A percentile compares a stretch with the other conserved stretches of the same genome.
phyloP scores from a whole-genome alignment of 2,888 invertebrate species.

The Disparrhopalites patrizii region DNA sequence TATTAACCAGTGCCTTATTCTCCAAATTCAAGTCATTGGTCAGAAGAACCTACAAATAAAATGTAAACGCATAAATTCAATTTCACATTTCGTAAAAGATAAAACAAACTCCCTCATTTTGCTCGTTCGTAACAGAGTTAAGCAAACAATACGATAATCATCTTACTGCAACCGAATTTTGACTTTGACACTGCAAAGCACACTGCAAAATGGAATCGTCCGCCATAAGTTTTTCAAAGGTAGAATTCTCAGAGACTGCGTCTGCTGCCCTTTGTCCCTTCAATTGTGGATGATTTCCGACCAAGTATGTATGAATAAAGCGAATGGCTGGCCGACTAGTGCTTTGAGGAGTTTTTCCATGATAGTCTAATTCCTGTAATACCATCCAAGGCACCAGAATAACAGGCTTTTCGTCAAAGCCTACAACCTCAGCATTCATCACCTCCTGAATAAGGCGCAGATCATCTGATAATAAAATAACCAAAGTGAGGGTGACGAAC shows the following conservation, averaged over 20 bases:
- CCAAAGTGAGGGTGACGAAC: no score
- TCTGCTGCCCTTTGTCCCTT: slow-evolving; percentile 43
- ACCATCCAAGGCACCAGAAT: slow-evolving; percentile 48
- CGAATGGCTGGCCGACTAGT: slow-evolving; percentile 17
- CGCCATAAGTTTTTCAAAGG: slow-evolving; percentile 36
- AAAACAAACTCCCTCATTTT: no score
- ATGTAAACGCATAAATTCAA: not conserved
- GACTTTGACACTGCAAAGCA: slow-evolving; percentile 33
- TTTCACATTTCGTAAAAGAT: not conserved
- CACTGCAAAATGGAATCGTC: slow-evolving; percentile 48
- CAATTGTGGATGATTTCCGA: slow-evolving; percentile 38
- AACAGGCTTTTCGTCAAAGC: no score
- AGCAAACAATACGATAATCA: no score
- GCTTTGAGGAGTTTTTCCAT: slow-evolving; percentile 3
- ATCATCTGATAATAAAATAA: no score
- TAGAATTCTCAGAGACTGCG: slow-evolving; percentile 30
- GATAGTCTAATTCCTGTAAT: slow-evolving; percentile 44
- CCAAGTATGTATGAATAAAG: slow-evolving; percentile 33
- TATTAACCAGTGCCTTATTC: slow-evolving; percentile 42
- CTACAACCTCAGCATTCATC: slow-evolving; percentile 32
- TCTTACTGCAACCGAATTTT: slow-evolving; percentile 29
- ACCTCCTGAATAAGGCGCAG: slow-evolving; percentile 27
- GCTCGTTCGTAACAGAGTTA: no score
- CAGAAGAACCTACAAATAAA: slow-evolving; percentile 39
- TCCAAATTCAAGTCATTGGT: slow-evolving; percentile 45